These are phyloP conservation scores for Amphiura filiformis DNA, from an alignment of 35 echinoderm and acorn worm species.

Conservation along the genomic window DNA sequence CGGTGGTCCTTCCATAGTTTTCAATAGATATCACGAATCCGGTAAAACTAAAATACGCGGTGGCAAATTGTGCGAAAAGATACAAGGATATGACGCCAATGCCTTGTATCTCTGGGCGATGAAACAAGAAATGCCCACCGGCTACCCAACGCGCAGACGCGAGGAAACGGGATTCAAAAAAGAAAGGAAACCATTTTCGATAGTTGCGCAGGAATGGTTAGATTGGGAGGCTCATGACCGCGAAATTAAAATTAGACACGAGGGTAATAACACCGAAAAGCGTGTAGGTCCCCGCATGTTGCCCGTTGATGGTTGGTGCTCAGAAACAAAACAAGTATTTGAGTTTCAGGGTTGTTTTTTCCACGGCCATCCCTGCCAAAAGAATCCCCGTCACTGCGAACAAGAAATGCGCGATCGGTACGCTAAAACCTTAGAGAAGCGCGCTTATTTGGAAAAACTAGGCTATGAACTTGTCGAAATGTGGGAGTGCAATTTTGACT, in stretches of 20 bases:
- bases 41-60: not conserved
- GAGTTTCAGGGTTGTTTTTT: slow-evolving; percentile 7
- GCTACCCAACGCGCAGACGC: not conserved
- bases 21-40: not conserved
- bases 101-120: not conserved
- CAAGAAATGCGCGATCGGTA: not conserved
- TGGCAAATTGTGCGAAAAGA: slow-evolving; percentile 11
- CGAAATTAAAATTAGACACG: not conserved
- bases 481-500: slow-evolving; percentile 7
- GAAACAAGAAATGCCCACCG: slow-evolving; percentile 54
- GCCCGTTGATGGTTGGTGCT: not conserved
- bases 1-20: slow-evolving; percentile 14
- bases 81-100: slow-evolving; percentile 11
- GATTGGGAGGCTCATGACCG: not conserved
- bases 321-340: slow-evolving; percentile 10
- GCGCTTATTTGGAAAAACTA: not conserved
- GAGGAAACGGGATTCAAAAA: not conserved
- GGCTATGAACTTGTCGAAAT: slow-evolving; percentile 15
- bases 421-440: not conserved
- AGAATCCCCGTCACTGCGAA: not conserved
- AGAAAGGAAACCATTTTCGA: slow-evolving; percentile 14
- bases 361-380: not conserved
- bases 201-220: slow-evolving; percentile 14
- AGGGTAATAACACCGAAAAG: slow-evolving; percentile 9
- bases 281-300: not conserved